phyloP scores from a whole-genome alignment of 2,113 vertebrate genomes.

The Fregetta grallaria region DNA sequence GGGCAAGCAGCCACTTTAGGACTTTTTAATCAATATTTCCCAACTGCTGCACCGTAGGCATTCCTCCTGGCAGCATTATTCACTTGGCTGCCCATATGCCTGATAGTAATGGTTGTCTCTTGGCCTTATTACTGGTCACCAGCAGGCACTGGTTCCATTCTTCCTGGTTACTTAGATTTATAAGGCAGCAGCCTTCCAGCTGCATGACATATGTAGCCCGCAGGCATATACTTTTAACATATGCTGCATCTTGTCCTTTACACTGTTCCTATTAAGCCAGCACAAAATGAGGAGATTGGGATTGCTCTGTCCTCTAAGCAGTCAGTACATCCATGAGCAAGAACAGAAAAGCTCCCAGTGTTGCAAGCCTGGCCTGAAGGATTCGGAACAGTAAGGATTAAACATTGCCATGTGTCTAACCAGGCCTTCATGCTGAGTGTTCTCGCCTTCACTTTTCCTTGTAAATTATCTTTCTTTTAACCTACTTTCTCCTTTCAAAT shows the following conservation, averaged over 20 bases:
- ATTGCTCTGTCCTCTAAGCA: neutral
- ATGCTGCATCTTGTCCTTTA: neutral
- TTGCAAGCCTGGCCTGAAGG: neutral
- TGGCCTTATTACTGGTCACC: neutral
- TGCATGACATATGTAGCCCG: neutral
- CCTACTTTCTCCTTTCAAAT: neutral
- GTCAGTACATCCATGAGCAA: neutral
- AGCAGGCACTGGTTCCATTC: neutral
- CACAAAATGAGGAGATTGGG: neutral
- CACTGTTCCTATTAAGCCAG: neutral
- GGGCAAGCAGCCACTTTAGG: neutral
- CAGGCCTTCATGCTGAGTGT: neutral
- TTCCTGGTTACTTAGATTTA: neutral
- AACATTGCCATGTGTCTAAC: neutral
- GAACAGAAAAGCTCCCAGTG: neutral
- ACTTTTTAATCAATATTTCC: slow-evolving; percentile 7
- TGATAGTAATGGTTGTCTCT: neutral
- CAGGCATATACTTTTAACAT: neutral
- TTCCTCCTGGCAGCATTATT: neutral
- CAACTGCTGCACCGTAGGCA: neutral
- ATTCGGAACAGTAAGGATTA: neutral
- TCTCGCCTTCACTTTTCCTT: neutral
- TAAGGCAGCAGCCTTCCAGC: neutral
- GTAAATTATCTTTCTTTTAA: neutral
- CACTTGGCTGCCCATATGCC: neutral